Conservation (phyloP, 1,140 invertebrate species). For the Pollicipes pollicipes region DNA sequence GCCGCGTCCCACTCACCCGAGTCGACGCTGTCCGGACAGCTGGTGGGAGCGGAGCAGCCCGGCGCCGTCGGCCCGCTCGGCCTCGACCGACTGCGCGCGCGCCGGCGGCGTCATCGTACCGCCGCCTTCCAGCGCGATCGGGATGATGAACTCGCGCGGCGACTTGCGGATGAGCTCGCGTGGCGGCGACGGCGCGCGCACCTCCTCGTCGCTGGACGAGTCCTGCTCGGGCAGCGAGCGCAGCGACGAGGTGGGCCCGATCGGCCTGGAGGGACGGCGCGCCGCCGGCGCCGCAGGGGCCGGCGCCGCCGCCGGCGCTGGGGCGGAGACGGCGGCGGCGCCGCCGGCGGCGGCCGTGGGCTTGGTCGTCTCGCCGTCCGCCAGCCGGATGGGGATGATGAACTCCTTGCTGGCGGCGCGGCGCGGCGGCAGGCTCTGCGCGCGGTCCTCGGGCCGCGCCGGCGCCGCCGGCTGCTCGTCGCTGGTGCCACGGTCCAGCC, state of each 20-base stretch:
- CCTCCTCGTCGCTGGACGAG: not conserved
- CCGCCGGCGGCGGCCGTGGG: not conserved
- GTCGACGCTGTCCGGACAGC: not conserved
- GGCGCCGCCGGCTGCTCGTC: not conserved
- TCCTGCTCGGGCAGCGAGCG: not conserved
- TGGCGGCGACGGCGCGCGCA: not conserved
- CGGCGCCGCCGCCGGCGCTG: not conserved
- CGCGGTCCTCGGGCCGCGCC: not conserved
- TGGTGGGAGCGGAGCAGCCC: not conserved
- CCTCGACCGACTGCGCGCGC: not conserved
- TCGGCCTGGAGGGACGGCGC: not conserved
- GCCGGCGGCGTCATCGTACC: conserved; percentile 52
- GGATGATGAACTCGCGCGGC: conserved; percentile 74
- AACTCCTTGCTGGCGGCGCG: not conserved
- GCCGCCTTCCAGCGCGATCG: conserved; percentile 70
- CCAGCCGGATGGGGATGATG: not conserved
- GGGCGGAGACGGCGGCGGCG: not conserved
- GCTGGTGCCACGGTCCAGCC: not conserved
- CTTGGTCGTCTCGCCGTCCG: not conserved
- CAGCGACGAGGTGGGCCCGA: not conserved
- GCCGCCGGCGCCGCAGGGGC: not conserved
- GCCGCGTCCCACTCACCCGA: no score
- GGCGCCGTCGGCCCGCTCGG: not conserved
- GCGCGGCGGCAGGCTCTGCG: not conserved
- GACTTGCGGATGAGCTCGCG: conserved; percentile 37